Base-by-base conservation (phyloP, 2,888 invertebrate species). In the Ptychoptera contaminata region DNA sequence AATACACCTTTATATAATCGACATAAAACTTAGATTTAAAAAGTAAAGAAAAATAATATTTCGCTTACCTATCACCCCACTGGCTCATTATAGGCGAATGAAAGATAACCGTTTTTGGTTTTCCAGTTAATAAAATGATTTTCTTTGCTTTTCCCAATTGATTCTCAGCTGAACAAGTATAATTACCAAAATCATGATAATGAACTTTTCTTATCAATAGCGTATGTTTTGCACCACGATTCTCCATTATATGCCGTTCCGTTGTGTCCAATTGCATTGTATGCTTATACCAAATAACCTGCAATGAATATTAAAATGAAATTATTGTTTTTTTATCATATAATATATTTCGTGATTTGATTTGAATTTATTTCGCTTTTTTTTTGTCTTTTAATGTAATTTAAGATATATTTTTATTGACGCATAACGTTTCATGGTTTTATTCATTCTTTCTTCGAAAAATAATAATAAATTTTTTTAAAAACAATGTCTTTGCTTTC, bases 151-250 rank as follows among this genome's bases (percentile, higher is more conserved):
- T 69, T 43, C 75, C 75, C 49, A 74, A 63, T 51, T 67, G 66
- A 62, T 75, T 75, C 55, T 74, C 72, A 15, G 74, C 75, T 42
- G 70, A 68, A 58, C 75, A 75, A 50, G 72, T 71, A 60, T 74
- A 75, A 61, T 73, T 73, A 46, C 73, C 74, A 54, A 74, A 74
- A 60, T 74, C 74, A 32, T 68, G 65, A 40, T 63, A 61, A 50
- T 72, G 68, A 41, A 74, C 73, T 61, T 72, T 72, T 12, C 72
- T 64, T 49, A 74, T 70, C 53, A 73, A 67, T 46, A 74, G 66
- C 3, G 71, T 72, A 56, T 74, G 71, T 44, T 73, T 58, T 45
- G 71, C 69, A 16, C 73, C 73, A 41, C 71, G 63, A 11, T 69
- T 68, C 56, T 74, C 72, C 65, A 72, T 71, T 55, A 72, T 68